phyloP scores from a whole-genome alignment of 2,888 invertebrate species.

The Ochlodes sylvanus region DNA sequence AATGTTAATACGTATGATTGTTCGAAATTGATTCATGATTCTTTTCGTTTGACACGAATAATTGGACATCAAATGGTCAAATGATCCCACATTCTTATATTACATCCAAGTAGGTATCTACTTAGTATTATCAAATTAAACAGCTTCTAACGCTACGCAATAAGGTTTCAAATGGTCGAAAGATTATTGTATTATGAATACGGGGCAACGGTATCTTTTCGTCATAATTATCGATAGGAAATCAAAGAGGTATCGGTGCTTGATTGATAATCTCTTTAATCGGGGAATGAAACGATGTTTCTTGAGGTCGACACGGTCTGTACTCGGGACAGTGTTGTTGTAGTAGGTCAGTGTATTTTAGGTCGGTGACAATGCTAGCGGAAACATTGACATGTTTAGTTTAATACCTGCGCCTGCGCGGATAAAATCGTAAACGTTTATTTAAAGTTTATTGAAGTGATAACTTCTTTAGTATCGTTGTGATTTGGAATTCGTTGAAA shows the following conservation, averaged over 20 bases:
- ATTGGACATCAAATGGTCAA: slow-evolving; percentile 54
- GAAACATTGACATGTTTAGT: too few relatives aligned
- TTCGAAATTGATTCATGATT: neutral
- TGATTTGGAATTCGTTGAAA: too few relatives aligned
- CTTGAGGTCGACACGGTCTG: slow-evolving; percentile 36
- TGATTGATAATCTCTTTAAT: slow-evolving; percentile 69
- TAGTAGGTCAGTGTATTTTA: slow-evolving; percentile 1
- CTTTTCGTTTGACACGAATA: slow-evolving; percentile 46
- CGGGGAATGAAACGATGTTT: slow-evolving; percentile 49
- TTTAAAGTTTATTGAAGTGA: too few relatives aligned
- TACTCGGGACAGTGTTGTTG: slow-evolving; percentile 7
- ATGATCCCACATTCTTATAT: slow-evolving; percentile 34
- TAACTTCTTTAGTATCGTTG: too few relatives aligned
- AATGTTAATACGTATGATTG: neutral
- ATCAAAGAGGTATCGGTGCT: slow-evolving; percentile 55
- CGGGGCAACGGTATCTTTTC: slow-evolving; percentile 54
- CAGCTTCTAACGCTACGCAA: neutral
- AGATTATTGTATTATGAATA: neutral
- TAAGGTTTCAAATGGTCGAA: slow-evolving; percentile 4
- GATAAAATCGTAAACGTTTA: too few relatives aligned
- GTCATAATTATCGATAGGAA: slow-evolving; percentile 59
- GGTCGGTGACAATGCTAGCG: neutral
- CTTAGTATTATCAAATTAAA: neutral
- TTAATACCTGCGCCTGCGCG: too few relatives aligned
- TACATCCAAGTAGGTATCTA: neutral